Conservation (phyloP, 2,888 invertebrate genomes). For the Apodemia mormo region DNA sequence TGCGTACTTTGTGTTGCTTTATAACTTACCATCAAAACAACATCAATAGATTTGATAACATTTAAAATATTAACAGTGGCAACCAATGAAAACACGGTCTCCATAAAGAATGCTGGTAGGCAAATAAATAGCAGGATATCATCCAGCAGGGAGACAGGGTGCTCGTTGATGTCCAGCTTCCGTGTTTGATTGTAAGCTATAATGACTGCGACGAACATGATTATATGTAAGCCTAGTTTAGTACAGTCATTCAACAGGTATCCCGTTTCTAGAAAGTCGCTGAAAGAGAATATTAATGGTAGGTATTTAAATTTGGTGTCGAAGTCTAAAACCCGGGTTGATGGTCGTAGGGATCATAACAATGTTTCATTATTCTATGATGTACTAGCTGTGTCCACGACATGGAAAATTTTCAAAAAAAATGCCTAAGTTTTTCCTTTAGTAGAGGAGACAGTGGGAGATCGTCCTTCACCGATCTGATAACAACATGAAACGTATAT, state of each 20-base stretch:
- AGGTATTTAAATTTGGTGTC: too few species aligned
- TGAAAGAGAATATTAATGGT: slow-evolving; percentile 47
- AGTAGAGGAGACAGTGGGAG: too few species aligned
- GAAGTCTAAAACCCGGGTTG: too few species aligned
- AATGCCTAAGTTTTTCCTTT: too few species aligned
- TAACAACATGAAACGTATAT: too few species aligned
- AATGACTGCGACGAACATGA: slow-evolving; percentile 82
- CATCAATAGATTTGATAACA: slow-evolving; percentile 74
- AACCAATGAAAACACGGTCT: slow-evolving; percentile 85
- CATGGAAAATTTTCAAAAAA: too few species aligned
- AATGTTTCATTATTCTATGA: too few species aligned
- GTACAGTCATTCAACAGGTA: slow-evolving; percentile 75
- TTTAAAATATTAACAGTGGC: slow-evolving; percentile 82
- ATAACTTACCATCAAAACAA: slow-evolving; percentile 77
- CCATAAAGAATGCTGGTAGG: slow-evolving; percentile 87
- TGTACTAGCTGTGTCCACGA: too few species aligned
- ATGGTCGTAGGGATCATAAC: too few species aligned
- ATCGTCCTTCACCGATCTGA: too few species aligned
- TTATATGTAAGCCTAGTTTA: slow-evolving; percentile 75
- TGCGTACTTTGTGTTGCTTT: too few species aligned
- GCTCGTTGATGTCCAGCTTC: slow-evolving; percentile 84
- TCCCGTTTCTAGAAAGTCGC: slow-evolving; percentile 72
- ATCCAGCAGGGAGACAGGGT: slow-evolving; percentile 84
- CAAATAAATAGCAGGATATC: slow-evolving; percentile 87
- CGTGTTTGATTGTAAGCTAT: slow-evolving; percentile 84